phyloP scores from a whole-genome alignment of 2,113 vertebrate species.

The Sapajus apella region DNA sequence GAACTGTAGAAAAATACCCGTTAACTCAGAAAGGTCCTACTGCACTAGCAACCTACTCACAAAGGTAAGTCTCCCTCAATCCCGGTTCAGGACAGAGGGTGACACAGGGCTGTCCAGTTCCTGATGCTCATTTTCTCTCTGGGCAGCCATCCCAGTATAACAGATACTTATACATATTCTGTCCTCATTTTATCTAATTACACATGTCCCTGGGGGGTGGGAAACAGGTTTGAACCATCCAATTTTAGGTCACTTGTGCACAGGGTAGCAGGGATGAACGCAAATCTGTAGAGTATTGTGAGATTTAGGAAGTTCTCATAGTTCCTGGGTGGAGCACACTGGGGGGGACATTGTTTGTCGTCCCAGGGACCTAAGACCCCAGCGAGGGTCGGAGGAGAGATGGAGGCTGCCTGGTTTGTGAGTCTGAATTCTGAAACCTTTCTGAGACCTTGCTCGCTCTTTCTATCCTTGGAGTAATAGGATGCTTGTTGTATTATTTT shows the following conservation, averaged over 20 bases:
- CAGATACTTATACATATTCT: constrained; percentile 86
- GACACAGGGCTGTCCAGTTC: constrained; percentile 75
- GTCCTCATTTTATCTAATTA: constrained; percentile 88
- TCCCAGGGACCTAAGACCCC: constrained; percentile 42
- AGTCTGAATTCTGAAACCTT: not conserved
- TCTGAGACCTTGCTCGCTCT: not conserved
- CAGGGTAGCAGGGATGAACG: constrained; percentile 73
- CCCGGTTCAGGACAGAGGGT: constrained; percentile 68
- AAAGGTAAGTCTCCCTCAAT: constrained; percentile 49
- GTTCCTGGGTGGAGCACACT: not conserved
- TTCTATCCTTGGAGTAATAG: not conserved
- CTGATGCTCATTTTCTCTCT: constrained; percentile 81
- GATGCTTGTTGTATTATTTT: constrained; percentile 37
- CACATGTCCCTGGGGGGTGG: constrained; percentile 80
- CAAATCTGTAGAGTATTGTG: constrained; percentile 68
- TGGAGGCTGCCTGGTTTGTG: not conserved
- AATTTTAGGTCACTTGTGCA: constrained; percentile 83
- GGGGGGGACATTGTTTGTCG: constrained; percentile 37
- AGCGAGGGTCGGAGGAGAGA: not conserved
- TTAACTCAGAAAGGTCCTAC: constrained; percentile 72
- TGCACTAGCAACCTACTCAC: constrained; percentile 25
- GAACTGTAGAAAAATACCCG: not conserved
- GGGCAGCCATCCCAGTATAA: constrained; percentile 85
- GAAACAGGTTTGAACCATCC: constrained; percentile 81
- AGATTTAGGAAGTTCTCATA: constrained; percentile 71